These are phyloP conservation scores for Augiades crinisus DNA, from an alignment of 2,888 invertebrate genomes.

Conservation along the genomic window DNA sequence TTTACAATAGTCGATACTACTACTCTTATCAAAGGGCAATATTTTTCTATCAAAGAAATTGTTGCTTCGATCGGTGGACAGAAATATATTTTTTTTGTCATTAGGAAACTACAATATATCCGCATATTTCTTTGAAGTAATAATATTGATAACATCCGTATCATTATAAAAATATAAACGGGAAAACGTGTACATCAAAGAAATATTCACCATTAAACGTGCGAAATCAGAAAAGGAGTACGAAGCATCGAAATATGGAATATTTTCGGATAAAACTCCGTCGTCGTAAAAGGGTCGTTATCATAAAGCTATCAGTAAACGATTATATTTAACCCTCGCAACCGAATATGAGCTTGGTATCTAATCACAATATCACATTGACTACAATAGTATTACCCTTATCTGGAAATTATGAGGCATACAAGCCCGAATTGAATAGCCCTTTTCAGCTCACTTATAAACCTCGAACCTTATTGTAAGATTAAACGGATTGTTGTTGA, in stretches of 20 bases:
- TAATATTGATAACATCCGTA: background rate
- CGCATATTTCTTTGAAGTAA: background rate
- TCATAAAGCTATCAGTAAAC: conserved; percentile 16
- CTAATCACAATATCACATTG: background rate
- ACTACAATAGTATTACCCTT: background rate
- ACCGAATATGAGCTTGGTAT: background rate
- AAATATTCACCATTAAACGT: background rate
- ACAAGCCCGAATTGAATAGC: background rate
- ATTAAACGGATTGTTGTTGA: too few species aligned
- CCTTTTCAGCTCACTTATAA: background rate
- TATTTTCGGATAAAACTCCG: conserved; percentile 14
- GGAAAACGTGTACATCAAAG: background rate
- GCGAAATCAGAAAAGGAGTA: background rate
- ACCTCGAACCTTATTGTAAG: background rate
- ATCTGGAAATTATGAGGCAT: background rate
- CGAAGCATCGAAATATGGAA: background rate
- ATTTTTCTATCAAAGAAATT: too few species aligned
- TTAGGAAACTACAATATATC: background rate
- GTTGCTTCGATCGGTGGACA: too few species aligned
- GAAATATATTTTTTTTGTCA: background rate
- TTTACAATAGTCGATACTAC: too few species aligned
- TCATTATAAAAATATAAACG: background rate
- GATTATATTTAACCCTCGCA: conserved; percentile 11
- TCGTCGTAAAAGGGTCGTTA: conserved; percentile 13
- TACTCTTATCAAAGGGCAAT: too few species aligned